Percentiles rank a stretch among this genome's conserved stretches.
These are phyloP conservation scores for Bombus waltoni DNA, from an alignment of 1,140 invertebrate genomes.

Conservation along the genomic window DNA sequence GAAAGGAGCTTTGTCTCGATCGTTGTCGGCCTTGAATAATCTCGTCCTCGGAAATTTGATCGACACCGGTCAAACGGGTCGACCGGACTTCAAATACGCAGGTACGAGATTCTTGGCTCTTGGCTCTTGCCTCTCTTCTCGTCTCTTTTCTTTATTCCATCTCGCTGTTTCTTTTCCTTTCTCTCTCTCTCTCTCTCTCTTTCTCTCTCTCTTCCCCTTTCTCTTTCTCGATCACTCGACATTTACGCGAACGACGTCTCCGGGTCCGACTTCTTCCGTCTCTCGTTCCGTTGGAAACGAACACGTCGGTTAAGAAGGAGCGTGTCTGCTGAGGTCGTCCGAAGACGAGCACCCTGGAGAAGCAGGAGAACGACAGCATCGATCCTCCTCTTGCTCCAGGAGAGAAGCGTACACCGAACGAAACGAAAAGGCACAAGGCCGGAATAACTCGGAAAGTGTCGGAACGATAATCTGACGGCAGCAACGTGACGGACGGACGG, in stretches of 20 bases:
- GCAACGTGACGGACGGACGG: conserved; percentile 81
- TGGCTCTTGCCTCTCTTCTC: background rate
- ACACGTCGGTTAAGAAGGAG: background rate
- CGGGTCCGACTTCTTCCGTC: conserved; percentile 5
- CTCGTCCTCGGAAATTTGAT: conserved; percentile 81
- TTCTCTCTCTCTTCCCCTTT: background rate
- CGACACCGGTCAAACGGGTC: conserved; percentile 81
- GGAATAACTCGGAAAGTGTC: conserved; percentile 83
- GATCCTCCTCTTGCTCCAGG: too few species aligned
- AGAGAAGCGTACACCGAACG: conserved; percentile 17
- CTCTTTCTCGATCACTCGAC: background rate
- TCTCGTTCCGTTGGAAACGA: conserved; percentile 1
- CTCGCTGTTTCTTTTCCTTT: background rate
- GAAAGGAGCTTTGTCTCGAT: conserved; percentile 75
- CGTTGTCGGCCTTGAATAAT: conserved; percentile 74
- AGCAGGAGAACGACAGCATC: conserved; percentile 17
- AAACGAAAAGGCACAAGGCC: conserved; percentile 66
- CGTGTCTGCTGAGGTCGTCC: conserved; percentile 29
- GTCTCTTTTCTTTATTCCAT: too few species aligned
- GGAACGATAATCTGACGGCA: conserved; percentile 83
- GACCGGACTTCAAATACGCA: conserved; percentile 69
- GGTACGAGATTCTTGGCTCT: conserved; percentile 34
- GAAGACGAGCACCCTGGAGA: conserved; percentile 38
- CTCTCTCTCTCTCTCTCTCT: background rate
- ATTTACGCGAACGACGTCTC: conserved; percentile 29